phyloP scores from a whole-genome alignment of 1,140 invertebrate genomes.

The Sycophila sp. region DNA sequence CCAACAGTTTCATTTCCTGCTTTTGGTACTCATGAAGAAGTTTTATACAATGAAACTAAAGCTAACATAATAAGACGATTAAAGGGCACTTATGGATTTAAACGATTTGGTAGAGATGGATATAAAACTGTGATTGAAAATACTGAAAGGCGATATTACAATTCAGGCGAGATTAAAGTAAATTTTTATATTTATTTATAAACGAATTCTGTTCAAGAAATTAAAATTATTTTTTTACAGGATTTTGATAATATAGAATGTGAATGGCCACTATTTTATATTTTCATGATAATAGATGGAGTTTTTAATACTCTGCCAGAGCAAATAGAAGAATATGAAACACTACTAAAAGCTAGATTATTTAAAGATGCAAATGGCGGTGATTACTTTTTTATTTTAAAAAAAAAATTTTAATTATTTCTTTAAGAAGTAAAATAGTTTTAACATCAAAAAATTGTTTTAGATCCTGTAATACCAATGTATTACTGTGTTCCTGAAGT shows the following conservation, averaged over 20 bases:
- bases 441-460: slow-evolving; percentile 21
- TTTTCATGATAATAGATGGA: slow-evolving; percentile 96
- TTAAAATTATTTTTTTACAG: slow-evolving; percentile 64
- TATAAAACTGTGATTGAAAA: slow-evolving; percentile 92
- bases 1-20: slow-evolving; percentile 96
- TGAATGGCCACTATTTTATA: slow-evolving; percentile 97
- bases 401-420: not conserved
- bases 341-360: slow-evolving; percentile 80
- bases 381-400: slow-evolving; percentile 53
- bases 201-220: not conserved
- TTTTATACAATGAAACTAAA: slow-evolving; percentile 87
- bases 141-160: slow-evolving; percentile 76
- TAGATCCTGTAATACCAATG: slow-evolving; percentile 85
- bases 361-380: slow-evolving; percentile 83
- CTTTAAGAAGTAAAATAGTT: slow-evolving; percentile 11
- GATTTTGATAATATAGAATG: slow-evolving; percentile 97
- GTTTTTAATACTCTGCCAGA: slow-evolving; percentile 89
- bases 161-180: slow-evolving; percentile 77
- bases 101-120: slow-evolving; percentile 95
- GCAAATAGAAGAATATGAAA: slow-evolving; percentile 92
- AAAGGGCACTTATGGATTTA: slow-evolving; percentile 92
- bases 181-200: slow-evolving; percentile 31
- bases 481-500: slow-evolving; percentile 93
- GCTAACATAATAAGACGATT: slow-evolving; percentile 86
- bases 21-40: slow-evolving; percentile 96